A percentile compares a stretch with the other conserved stretches of the same genome.
Evolutionary conservation across 1,140 invertebrate species (phyloP).

Genomic region (Vollenhovia emeryi): DNA sequence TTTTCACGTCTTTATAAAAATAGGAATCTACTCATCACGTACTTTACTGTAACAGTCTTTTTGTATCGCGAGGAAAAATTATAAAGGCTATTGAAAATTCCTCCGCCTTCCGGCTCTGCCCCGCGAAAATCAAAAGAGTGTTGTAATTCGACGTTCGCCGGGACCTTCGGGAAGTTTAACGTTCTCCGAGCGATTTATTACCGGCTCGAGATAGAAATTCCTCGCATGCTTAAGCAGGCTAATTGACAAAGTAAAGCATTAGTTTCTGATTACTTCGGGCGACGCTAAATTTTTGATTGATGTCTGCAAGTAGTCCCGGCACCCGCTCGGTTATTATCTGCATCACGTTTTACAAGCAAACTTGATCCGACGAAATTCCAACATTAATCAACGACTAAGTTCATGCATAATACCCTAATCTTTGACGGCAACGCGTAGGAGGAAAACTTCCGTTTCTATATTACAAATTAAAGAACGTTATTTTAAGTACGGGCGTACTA

Average conservation of each 20-base stretch:
- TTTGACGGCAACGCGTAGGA: not conserved
- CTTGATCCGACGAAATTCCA: constrained; percentile 23
- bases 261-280: constrained; percentile 32
- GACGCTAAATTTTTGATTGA: constrained; percentile 45
- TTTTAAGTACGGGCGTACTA: not conserved
- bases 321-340: constrained; percentile 5
- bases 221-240: constrained; percentile 43
- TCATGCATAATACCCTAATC: not conserved
- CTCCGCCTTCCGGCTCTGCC: not conserved
- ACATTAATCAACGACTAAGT: constrained; percentile 4
- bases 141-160: constrained; percentile 24
- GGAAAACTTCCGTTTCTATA: not conserved
- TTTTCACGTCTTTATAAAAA: not conserved
- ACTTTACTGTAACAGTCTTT: not conserved
- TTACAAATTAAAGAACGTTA: not conserved
- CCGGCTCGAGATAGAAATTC: constrained; percentile 32
- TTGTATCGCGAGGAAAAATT: constrained; percentile 15
- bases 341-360: constrained; percentile 30
- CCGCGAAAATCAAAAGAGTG: constrained; percentile 3
- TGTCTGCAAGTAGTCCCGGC: constrained; percentile 5
- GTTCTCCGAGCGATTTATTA: constrained; percentile 43
- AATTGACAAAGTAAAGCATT: constrained; percentile 54
- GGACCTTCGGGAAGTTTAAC: constrained; percentile 12
- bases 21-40: not conserved
- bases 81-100: constrained; percentile 24